These are phyloP conservation scores for Melanotaenia duboulayi DNA, from an alignment of 2,113 vertebrate species.

Conservation along the genomic window DNA sequence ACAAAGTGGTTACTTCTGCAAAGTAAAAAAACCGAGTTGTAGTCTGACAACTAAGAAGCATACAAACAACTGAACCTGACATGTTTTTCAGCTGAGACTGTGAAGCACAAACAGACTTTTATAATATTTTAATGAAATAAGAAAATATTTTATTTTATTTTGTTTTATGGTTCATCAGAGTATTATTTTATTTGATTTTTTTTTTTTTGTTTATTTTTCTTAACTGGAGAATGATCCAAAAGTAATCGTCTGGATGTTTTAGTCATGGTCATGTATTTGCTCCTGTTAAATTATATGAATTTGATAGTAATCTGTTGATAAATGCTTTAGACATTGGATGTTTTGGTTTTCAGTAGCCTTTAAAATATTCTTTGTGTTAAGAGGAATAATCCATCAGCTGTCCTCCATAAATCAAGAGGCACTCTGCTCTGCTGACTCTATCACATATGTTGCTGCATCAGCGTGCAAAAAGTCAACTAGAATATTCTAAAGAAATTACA, in stretches of 20 bases:
- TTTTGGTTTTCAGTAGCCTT: background rate
- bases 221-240: background rate
- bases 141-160: no score
- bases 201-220: background rate
- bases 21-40: no score
- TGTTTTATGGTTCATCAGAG: slow-evolving; percentile 1
- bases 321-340: background rate
- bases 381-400: slow-evolving; percentile 28
- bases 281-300: background rate
- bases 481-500: slow-evolving; percentile 39
- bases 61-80: no score
- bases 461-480: slow-evolving; percentile 18
- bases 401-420: slow-evolving; percentile 25
- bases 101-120: no score
- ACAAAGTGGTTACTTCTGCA: no score
- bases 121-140: no score
- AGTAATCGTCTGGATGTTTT: slow-evolving; percentile 8
- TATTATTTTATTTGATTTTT: no score
- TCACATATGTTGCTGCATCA: slow-evolving; percentile 47
- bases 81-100: no score
- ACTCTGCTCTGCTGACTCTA: slow-evolving; percentile 33
- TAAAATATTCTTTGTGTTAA: background rate
- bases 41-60: no score
- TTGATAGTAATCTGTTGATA: slow-evolving; percentile 14
- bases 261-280: background rate